Percentiles rank a stretch among this genome's conserved stretches.
These are phyloP conservation scores for Pipistrellus nathusii DNA, from an alignment of 2,797 vertebrate genomes.

Conservation along the genomic window DNA sequence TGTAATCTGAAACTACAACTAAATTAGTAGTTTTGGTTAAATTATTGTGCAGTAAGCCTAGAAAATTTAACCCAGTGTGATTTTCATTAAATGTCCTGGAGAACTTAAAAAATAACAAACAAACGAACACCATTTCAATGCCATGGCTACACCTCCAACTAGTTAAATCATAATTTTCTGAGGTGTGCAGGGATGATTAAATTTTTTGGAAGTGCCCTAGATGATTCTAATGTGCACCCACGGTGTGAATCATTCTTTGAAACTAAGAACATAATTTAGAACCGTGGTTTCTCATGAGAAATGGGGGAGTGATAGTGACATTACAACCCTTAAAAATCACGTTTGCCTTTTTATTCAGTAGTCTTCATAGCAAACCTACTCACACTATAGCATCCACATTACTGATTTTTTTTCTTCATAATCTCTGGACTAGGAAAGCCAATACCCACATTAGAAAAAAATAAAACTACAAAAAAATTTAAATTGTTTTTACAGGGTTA, in stretches of 20 bases:
- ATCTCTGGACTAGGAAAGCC: neutral
- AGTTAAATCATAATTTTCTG: conserved; percentile 9
- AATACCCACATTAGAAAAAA: neutral
- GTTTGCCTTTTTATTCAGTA: neutral
- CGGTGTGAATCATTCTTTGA: neutral
- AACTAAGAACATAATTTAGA: conserved; percentile 10
- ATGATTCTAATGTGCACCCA: neutral
- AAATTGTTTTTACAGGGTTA: conserved; percentile 6
- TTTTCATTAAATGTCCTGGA: conserved; percentile 10
- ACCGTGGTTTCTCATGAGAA: conserved; percentile 2
- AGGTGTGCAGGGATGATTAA: too few relatives aligned
- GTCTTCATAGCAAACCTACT: neutral
- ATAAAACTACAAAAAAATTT: neutral
- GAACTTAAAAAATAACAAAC: neutral
- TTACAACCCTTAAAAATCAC: neutral
- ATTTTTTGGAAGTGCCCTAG: neutral
- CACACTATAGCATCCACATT: neutral
- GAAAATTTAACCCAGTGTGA: neutral
- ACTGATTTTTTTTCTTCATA: neutral
- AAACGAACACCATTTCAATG: neutral
- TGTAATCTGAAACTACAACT: neutral
- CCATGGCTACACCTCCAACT: neutral
- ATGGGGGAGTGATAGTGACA: neutral
- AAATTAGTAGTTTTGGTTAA: conserved; percentile 39
- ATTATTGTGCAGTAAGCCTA: neutral